Conservation (phyloP, 2,113 vertebrate genomes). For the Alexandromys fortis region DNA sequence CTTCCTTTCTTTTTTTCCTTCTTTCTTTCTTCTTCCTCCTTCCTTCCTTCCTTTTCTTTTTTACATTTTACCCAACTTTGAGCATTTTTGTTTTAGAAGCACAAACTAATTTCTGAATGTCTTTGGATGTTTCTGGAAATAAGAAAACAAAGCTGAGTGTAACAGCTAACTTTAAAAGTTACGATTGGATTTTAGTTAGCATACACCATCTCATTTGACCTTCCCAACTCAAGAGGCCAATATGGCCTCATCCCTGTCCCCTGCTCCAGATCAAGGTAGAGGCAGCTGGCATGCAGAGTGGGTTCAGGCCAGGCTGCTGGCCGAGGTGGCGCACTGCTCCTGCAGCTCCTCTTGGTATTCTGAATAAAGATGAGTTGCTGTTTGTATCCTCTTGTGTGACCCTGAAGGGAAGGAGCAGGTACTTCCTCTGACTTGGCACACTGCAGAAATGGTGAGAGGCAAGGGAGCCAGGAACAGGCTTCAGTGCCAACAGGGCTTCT, state of each 20-base stretch:
- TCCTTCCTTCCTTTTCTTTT: too few species aligned
- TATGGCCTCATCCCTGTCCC: background rate
- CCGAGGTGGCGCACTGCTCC: rapidly evolving
- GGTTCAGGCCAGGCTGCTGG: background rate
- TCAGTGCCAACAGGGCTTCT: rapidly evolving
- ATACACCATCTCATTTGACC: background rate
- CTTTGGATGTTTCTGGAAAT: background rate
- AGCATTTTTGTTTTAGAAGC: background rate
- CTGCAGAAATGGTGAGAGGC: background rate
- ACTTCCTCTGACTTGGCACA: background rate
- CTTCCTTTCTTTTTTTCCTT: too few species aligned
- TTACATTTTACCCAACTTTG: background rate
- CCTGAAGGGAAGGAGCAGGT: background rate
- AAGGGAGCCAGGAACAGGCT: background rate
- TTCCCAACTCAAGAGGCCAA: background rate
- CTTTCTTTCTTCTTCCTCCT: too few species aligned
- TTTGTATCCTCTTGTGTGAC: background rate
- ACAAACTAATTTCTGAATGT: background rate
- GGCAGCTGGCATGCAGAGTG: rapidly evolving
- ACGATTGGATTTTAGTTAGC: background rate
- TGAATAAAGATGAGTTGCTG: background rate
- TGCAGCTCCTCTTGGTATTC: background rate
- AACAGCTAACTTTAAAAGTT: background rate
- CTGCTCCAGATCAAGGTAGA: background rate
- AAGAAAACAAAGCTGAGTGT: background rate